These are phyloP conservation scores for Aphaenogaster rudis DNA, from an alignment of 1,140 invertebrate genomes.

Conservation along the genomic window DNA sequence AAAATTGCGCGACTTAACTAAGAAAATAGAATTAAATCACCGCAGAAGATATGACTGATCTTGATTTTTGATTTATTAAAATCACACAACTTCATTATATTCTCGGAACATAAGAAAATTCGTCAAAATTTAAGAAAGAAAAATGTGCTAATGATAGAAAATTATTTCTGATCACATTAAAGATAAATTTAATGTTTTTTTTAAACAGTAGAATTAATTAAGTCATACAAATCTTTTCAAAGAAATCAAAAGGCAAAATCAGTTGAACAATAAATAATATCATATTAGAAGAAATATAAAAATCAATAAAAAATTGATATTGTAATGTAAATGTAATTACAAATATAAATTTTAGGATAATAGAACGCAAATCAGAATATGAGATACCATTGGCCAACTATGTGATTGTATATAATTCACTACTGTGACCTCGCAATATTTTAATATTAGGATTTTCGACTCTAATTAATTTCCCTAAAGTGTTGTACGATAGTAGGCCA, in stretches of 20 bases:
- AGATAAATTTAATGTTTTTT: neutral
- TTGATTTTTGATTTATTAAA: neutral
- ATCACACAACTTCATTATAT: neutral
- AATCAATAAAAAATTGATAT: neutral
- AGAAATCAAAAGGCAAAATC: neutral
- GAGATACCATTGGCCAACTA: neutral
- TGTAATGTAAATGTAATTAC: neutral
- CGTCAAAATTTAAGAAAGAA: neutral
- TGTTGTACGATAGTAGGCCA: neutral
- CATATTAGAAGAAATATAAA: neutral
- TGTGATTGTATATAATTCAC: neutral
- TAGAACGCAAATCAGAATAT: neutral
- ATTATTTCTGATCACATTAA: neutral
- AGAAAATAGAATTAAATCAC: neutral
- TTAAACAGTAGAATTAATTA: neutral
- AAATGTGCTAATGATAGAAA: neutral
- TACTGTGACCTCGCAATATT: neutral
- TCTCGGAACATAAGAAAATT: neutral
- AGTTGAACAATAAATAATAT: neutral
- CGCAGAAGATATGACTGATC: neutral
- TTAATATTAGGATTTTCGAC: conserved; percentile 4
- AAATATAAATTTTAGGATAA: neutral
- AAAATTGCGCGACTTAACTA: neutral
- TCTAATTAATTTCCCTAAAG: conserved; percentile 6
- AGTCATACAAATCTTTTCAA: neutral